These are phyloP conservation scores for Drosophila sechellia DNA, from an alignment of 1,140 invertebrate genomes.

Conservation along the genomic window DNA sequence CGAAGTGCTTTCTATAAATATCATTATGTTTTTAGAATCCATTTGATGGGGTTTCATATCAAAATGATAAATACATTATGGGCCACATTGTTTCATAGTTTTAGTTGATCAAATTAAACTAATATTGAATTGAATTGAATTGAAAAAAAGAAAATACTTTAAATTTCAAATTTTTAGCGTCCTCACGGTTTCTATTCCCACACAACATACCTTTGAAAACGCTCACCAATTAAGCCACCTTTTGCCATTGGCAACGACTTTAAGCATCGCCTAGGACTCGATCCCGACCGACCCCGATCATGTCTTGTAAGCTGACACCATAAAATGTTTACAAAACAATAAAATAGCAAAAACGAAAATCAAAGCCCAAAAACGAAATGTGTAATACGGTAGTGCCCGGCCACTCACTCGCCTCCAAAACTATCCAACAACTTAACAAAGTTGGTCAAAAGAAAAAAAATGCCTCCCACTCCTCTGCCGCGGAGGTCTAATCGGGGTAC, in stretches of 20 bases:
- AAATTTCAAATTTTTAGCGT: no score
- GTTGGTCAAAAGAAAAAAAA: constrained; percentile 27
- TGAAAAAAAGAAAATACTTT: no score
- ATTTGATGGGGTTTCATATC: no score
- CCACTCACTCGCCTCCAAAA: constrained; percentile 40
- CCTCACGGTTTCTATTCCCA: not conserved
- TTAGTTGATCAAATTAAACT: no score
- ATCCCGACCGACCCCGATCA: constrained; percentile 44
- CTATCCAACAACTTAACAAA: constrained; percentile 47
- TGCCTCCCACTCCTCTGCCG: constrained; percentile 24
- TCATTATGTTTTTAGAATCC: no score
- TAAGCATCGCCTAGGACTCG: constrained; percentile 9
- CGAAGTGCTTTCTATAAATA: no score
- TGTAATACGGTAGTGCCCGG: constrained; percentile 57
- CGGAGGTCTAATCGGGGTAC: constrained; percentile 30
- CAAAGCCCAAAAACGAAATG: constrained; percentile 49
- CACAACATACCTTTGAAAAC: not conserved
- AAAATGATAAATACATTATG: no score
- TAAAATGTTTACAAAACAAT: constrained; percentile 52
- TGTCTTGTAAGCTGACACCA: constrained; percentile 60
- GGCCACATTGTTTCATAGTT: no score
- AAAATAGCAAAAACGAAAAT: constrained; percentile 34
- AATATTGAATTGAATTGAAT: no score
- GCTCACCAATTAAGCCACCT: constrained; percentile 18
- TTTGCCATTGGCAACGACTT: constrained; percentile 9